Conservation (phyloP, 1,140 invertebrate species). For the Drosophila azteca region DNA sequence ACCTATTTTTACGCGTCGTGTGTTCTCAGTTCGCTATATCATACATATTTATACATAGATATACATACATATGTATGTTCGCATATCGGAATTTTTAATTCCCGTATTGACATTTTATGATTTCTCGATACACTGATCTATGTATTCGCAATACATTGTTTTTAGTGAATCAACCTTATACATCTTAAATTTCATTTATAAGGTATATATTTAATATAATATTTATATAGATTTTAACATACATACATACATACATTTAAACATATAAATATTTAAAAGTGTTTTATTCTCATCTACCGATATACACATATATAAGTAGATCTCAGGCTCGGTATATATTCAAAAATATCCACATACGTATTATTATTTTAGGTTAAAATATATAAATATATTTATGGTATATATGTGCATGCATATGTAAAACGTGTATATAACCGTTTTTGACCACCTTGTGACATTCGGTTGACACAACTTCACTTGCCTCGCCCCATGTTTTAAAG, state of each 20-base stretch:
- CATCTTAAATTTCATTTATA: too few relatives aligned
- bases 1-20: slow-evolving; percentile 22
- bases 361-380: neutral
- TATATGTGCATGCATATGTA: slow-evolving; percentile 2
- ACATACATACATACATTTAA: slow-evolving; percentile 11
- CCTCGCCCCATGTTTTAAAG: neutral
- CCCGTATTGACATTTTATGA: slow-evolving; percentile 20
- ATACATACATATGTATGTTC: slow-evolving; percentile 26
- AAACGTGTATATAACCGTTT: slow-evolving; percentile 9
- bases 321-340: neutral
- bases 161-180: too few relatives aligned
- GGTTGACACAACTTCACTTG: neutral
- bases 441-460: slow-evolving; percentile 16
- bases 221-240: neutral
- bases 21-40: slow-evolving; percentile 21
- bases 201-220: too few relatives aligned
- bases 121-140: too few relatives aligned
- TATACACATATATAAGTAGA: slow-evolving; percentile 7
- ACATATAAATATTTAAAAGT: slow-evolving; percentile 5
- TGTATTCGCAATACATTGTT: too few relatives aligned
- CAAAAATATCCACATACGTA: slow-evolving; percentile 6
- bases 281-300: slow-evolving; percentile 10
- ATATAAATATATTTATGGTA: slow-evolving; percentile 6
- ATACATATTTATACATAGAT: slow-evolving; percentile 19
- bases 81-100: slow-evolving; percentile 21